phyloP scores from a whole-genome alignment of 2,797 vertebrate genomes.

The Gambusia yucatana region DNA sequence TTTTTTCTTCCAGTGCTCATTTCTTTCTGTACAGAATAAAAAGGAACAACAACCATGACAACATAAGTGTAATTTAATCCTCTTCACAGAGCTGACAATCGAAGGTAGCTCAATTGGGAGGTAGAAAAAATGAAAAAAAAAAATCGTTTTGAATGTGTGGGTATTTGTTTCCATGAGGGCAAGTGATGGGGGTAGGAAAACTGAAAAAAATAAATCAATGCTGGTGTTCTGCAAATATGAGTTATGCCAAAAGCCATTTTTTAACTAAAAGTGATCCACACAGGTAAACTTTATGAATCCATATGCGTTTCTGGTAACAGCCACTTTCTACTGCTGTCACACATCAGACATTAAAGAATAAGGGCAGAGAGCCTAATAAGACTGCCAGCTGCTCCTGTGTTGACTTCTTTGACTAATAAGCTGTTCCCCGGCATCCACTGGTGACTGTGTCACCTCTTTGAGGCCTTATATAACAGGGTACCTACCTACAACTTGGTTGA shows the following conservation, averaged over 20 bases:
- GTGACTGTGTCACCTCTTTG: constrained; percentile 48
- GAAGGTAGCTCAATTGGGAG: constrained; percentile 58
- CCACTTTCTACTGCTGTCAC: constrained; percentile 63
- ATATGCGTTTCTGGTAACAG: constrained; percentile 78
- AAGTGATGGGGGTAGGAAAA: constrained; percentile 58
- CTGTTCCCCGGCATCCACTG: constrained; percentile 22
- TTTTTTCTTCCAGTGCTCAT: constrained; percentile 51
- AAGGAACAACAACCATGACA: constrained; percentile 73
- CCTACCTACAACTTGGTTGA: constrained; percentile 55
- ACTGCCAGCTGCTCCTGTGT: constrained; percentile 67
- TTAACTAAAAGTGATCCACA: constrained; percentile 83
- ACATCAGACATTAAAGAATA: constrained; percentile 66
- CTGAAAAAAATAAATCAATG: constrained; percentile 82
- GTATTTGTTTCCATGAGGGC: constrained; percentile 49
- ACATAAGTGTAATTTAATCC: constrained; percentile 86
- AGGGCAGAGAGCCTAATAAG: constrained; percentile 55
- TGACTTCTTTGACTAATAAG: constrained; percentile 49
- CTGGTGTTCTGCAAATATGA: constrained; percentile 83
- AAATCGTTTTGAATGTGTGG: constrained; percentile 4
- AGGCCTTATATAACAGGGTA: constrained; percentile 67
- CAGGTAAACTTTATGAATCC: constrained; percentile 60
- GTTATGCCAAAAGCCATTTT: constrained; percentile 83
- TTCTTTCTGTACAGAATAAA: constrained; percentile 66
- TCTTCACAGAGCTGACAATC: constrained; percentile 81
- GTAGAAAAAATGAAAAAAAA: constrained; percentile 4